phyloP scores from a whole-genome alignment of 2,113 vertebrate species.

The Hippocampus mohnikei region DNA sequence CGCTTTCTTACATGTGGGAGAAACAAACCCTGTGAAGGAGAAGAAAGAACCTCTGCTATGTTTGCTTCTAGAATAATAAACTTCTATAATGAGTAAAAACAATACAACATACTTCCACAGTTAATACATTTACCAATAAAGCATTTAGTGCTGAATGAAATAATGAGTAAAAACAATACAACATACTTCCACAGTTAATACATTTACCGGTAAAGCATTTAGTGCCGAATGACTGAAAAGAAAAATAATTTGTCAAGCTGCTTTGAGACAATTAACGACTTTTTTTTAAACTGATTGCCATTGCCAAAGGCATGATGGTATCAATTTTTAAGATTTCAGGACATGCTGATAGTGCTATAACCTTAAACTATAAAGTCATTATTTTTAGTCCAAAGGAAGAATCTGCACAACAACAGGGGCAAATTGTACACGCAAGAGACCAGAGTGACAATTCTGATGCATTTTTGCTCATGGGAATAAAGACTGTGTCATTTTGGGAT shows the following conservation, averaged over 20 bases:
- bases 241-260: background rate
- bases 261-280: background rate
- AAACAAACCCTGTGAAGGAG: conserved; percentile 51
- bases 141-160: conserved; percentile 19
- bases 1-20: conserved; percentile 38
- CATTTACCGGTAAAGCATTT: conserved; percentile 38
- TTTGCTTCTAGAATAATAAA: conserved; percentile 32
- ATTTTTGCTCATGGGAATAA: too few relatives aligned
- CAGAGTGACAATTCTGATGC: too few relatives aligned
- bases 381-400: too few relatives aligned
- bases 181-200: conserved; percentile 32
- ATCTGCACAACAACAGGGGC: too few relatives aligned
- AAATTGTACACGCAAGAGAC: too few relatives aligned
- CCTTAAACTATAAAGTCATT: too few relatives aligned
- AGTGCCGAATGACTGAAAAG: conserved; percentile 5
- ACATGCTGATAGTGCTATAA: too few relatives aligned
- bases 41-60: conserved; percentile 28
- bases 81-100: conserved; percentile 7
- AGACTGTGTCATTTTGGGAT: too few relatives aligned
- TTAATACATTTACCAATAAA: conserved; percentile 42
- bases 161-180: conserved; percentile 1
- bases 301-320: background rate
- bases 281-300: background rate
- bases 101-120: conserved; percentile 16
- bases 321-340: too few relatives aligned